phyloP scores from a whole-genome alignment of 2,113 vertebrate species.

The Brachypteracias leptosomus region DNA sequence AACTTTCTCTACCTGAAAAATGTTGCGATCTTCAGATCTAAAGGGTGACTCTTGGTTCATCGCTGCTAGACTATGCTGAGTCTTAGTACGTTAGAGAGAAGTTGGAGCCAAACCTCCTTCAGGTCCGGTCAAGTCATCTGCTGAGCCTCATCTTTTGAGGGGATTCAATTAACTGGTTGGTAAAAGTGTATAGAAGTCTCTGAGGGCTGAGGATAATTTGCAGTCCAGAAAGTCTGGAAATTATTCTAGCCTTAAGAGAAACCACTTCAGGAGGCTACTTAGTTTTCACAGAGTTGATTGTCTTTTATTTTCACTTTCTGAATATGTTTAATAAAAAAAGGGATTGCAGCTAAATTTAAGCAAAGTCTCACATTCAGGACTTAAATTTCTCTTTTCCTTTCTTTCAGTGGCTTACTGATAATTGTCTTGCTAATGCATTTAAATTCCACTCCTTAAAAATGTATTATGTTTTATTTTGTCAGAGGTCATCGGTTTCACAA shows the following conservation, averaged over 20 bases:
- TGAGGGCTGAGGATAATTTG: not conserved
- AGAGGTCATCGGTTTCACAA: slow-evolving; percentile 38
- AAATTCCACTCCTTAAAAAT: slow-evolving; percentile 10
- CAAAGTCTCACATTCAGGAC: not conserved
- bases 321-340: not conserved
- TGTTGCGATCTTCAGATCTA: not conserved
- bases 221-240: not conserved
- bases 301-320: not conserved
- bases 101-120: not conserved
- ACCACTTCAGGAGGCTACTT: not conserved
- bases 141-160: not conserved
- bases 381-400: not conserved
- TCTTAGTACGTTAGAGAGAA: not conserved
- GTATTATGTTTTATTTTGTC: slow-evolving; percentile 12
- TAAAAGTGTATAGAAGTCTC: not conserved
- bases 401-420: not conserved
- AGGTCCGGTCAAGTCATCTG: not conserved
- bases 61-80: not conserved
- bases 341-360: not conserved
- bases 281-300: not conserved
- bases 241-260: not conserved
- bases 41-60: not conserved
- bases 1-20: not conserved
- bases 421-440: slow-evolving; percentile 1
- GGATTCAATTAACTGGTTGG: not conserved